Base-by-base conservation (phyloP, 35 echinoderm and acorn worm species). In the Apostichopus japonicus region DNA sequence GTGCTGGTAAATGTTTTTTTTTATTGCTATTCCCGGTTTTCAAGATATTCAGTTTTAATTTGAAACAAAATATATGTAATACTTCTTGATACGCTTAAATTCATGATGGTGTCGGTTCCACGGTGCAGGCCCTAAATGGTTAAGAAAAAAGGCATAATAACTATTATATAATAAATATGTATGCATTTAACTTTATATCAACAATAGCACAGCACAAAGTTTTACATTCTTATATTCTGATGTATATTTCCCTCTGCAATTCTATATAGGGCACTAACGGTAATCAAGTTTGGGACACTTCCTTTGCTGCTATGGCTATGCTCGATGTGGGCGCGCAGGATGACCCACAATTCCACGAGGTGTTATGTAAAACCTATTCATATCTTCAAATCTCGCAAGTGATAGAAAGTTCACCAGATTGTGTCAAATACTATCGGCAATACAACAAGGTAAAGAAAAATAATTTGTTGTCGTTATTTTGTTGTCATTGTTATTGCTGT, bases 241-340 rank as follows among this genome's bases (percentile, higher is more conserved):
- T 44, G 33, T 3, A 75, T 75, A 23, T 6, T 58, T 92, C 21
- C 80, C 4, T 59, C 4, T 44, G 33, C 33, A 44, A 44, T 44
- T 44, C 33, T 44, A 72, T 9, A 5, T 53, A 97, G 96, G 96
- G 96, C 5, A 97, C 96, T 52, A 97, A 95, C 84, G 96, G 96
- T 3, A 95, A 93, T 24, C 96, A 97, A 80, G 72, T 97, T 1
- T 97, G 96, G 96, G 96, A 97, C 79, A 86, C 90, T 23, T 93
- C 94, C 1, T 97, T 97, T 87, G 96, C 86, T 14, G 91, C 84
- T 11, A 94, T 95, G 77, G 96, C 96, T 13, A 94, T 97, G 78
- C 53, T 97, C 19, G 96, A 97, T 65, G 96, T 83, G 55, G 86
- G 87, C 8, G 88, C 75, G 11, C 81, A 76, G 6, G 72, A 56